A percentile compares a stretch with the other conserved stretches of the same genome.
These are phyloP conservation scores for Oreochromis niloticus DNA, from an alignment of 2,113 vertebrate genomes.

Conservation along the genomic window DNA sequence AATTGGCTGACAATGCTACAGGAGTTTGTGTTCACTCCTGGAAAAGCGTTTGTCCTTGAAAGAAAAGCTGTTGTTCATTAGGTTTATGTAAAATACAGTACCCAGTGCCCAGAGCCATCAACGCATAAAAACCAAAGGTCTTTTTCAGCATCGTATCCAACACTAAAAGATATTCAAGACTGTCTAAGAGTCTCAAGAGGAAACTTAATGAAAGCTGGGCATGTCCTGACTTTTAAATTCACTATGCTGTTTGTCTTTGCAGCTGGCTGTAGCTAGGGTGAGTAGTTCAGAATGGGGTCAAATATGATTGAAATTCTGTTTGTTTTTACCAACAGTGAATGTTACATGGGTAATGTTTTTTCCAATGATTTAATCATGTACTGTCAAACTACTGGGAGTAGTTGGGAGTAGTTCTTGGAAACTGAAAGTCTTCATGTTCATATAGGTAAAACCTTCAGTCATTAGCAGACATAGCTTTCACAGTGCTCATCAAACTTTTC, in stretches of 20 bases:
- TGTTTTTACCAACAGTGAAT: neutral
- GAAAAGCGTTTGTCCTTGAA: neutral
- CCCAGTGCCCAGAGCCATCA: conserved; percentile 9
- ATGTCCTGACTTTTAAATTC: neutral
- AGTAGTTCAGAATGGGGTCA: neutral
- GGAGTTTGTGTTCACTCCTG: neutral
- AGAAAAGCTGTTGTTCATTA: conserved; percentile 35
- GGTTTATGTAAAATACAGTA: conserved; percentile 28
- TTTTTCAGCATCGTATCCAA: conserved; percentile 10
- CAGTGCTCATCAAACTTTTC: neutral
- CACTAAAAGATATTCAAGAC: neutral
- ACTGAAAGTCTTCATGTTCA: neutral
- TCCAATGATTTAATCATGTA: neutral
- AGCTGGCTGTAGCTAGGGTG: neutral
- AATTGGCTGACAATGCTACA: neutral
- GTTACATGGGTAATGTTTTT: neutral
- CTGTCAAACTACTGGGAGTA: neutral
- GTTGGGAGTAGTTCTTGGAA: neutral
- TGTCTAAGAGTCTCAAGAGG: neutral
- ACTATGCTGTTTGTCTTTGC: neutral
- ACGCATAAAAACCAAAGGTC: neutral
- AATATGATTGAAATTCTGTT: neutral
- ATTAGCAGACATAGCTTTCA: neutral
- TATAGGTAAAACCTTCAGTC: neutral
- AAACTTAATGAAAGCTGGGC: conserved; percentile 1